These are phyloP conservation scores for Achroia grisella DNA, from an alignment of 1,140 invertebrate genomes.

Conservation along the genomic window DNA sequence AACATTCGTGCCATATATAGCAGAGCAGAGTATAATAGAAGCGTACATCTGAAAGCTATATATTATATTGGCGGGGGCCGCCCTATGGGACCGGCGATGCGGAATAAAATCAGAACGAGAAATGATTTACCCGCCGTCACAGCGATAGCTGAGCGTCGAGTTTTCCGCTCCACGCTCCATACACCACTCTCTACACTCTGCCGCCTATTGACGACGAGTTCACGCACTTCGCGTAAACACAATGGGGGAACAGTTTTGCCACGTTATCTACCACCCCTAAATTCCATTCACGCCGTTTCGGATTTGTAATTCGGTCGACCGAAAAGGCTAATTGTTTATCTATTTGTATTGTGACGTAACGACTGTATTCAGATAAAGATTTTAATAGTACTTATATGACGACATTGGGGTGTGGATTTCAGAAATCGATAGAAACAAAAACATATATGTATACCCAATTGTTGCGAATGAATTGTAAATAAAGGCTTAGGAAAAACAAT, in stretches of 20 bases:
- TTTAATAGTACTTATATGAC: no score
- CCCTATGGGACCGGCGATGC: slow-evolving; percentile 26
- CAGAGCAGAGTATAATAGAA: slow-evolving; percentile 39
- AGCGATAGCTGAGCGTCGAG: slow-evolving; percentile 29
- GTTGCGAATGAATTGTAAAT: slow-evolving; percentile 14
- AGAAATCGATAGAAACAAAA: not conserved
- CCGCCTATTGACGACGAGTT: slow-evolving; percentile 33
- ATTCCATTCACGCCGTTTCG: slow-evolving; percentile 8
- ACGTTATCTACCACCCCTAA: slow-evolving; percentile 10
- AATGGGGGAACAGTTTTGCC: slow-evolving; percentile 18
- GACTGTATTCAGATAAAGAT: no score
- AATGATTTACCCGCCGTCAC: slow-evolving; percentile 37
- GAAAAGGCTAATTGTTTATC: slow-evolving; percentile 10
- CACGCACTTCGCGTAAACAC: slow-evolving; percentile 31
- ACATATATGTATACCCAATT: slow-evolving; percentile 6
- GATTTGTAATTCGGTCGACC: slow-evolving; percentile 2
- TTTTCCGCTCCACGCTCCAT: slow-evolving; percentile 10
- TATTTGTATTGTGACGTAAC: not conserved
- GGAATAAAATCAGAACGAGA: slow-evolving; percentile 58
- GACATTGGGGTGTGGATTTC: not conserved
- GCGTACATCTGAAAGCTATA: slow-evolving; percentile 54
- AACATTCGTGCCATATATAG: slow-evolving; percentile 49
- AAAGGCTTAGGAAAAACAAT: slow-evolving; percentile 23
- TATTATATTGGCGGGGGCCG: slow-evolving; percentile 26
- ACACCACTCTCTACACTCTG: slow-evolving; percentile 7